Base-by-base conservation (phyloP, 2,888 invertebrate species). In the Lasius fuliginosus region DNA sequence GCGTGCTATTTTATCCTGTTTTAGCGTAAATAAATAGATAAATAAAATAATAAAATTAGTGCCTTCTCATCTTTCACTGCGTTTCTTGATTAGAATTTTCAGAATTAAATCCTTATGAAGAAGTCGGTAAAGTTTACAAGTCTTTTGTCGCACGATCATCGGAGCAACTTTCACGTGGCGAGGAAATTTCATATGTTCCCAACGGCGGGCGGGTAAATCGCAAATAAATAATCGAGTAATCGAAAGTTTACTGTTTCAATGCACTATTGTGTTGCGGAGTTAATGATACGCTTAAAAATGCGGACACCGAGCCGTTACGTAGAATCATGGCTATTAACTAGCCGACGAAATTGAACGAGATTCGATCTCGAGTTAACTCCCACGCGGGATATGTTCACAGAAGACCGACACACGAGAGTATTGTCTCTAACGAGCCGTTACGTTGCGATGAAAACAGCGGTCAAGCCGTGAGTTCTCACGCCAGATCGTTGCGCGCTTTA, bases 341-440 rank as follows among this genome's bases (percentile, higher is more conserved):
- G 81, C 33, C 87, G 64, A 89, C 89, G 84, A 90, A 90, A 90
- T 90, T 90, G 90, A 90, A 86, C 90, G 90, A 89, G 90, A 90
- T 90, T 88, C 85, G 88, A 90, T 90, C 90, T 90, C 84, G 77
- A 86, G 71, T 62, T 69, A 75, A 89, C 90, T 86, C 90, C 90
- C 90, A 90, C 90, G 89, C 87, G 84, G 74, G 56, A 84, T 73
- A 79, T 76, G 73, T 81, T 82, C 64, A 67, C 71, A 84, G 84
- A 64, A 88, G 87, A 88, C 88, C 86, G 84, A 56, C 87, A 75
- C 33, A 56, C 75, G 36, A 86, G 88, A 81, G 87, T 84, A 89
- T 86, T 86, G 84, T 87, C 87, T 84, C 65, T 81, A 81, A 81
- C 79, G 79, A 71, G 75, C 84, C 67, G 77, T 76, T 64, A 81